A percentile compares a stretch with the other conserved stretches of the same genome.
These are phyloP conservation scores for Lasioglossum villosulum DNA, from an alignment of 2,888 invertebrate species.

Conservation along the genomic window DNA sequence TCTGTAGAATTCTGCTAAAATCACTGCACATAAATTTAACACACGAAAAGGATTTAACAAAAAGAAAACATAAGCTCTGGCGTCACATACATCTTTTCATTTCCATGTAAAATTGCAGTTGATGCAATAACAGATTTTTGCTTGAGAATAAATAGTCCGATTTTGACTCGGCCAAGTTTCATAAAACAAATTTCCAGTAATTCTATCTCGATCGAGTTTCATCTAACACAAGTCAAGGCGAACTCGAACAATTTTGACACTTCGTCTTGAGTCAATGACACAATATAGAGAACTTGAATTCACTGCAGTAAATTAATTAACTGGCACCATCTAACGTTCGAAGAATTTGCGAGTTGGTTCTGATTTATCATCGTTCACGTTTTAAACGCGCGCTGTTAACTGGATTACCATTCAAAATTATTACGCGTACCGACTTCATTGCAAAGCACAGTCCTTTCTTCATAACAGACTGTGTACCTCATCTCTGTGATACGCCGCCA, in stretches of 20 bases:
- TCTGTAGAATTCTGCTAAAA: slow-evolving; percentile 31
- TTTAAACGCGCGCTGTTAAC: slow-evolving; percentile 35
- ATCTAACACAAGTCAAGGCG: slow-evolving; percentile 22
- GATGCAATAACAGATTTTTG: slow-evolving; percentile 34
- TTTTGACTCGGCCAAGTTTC: slow-evolving; percentile 3
- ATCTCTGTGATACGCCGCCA: slow-evolving; percentile 65
- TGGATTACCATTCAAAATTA: slow-evolving; percentile 44
- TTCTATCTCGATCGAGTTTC: slow-evolving; percentile 20
- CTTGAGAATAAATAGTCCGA: slow-evolving; percentile 22
- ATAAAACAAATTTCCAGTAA: slow-evolving; percentile 25
- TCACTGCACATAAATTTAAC: slow-evolving; percentile 28
- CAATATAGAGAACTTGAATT: slow-evolving; percentile 54
- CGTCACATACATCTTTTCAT: slow-evolving; percentile 67
- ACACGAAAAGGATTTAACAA: slow-evolving; percentile 41
- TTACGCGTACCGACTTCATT: slow-evolving; percentile 56
- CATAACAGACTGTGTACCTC: slow-evolving; percentile 59
- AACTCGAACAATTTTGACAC: slow-evolving; percentile 71
- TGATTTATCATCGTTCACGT: slow-evolving; percentile 49
- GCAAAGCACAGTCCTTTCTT: slow-evolving; percentile 57
- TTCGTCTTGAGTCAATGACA: slow-evolving; percentile 77
- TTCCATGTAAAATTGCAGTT: slow-evolving; percentile 31
- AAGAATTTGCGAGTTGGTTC: slow-evolving; percentile 10
- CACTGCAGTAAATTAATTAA: slow-evolving; percentile 54
- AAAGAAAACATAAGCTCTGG: slow-evolving; percentile 66
- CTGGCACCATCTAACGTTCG: slow-evolving; percentile 22